Conservation (phyloP, 2,113 vertebrate genomes). For the Bolborhynchus lineola region DNA sequence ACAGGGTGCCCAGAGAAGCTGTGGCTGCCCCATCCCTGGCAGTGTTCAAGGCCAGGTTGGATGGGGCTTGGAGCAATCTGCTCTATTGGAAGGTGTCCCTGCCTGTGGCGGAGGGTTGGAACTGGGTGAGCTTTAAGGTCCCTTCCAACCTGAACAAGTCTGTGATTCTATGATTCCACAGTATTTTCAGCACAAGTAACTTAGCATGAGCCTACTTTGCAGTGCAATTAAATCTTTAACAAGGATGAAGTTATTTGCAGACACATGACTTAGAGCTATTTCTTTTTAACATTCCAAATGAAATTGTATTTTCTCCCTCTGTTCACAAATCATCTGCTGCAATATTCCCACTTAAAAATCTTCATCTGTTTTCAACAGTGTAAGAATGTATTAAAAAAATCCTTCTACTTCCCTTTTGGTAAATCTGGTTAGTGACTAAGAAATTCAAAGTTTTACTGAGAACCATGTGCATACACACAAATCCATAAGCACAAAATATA, state of each 20-base stretch:
- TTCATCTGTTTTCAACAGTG: neutral
- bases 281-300: neutral
- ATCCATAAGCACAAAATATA: neutral
- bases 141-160: neutral
- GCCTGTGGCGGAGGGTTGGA: neutral
- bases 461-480: neutral
- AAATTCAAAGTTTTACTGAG: neutral
- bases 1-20: neutral
- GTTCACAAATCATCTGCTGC: constrained; percentile 32
- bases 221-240: neutral
- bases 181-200: neutral
- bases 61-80: neutral
- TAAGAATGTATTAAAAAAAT: constrained; percentile 6
- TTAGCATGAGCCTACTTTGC: neutral
- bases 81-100: neutral
- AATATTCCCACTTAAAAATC: neutral
- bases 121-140: neutral
- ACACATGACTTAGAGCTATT: neutral
- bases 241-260: neutral
- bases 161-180: neutral
- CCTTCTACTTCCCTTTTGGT: neutral
- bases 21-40: neutral
- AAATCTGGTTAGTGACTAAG: neutral
- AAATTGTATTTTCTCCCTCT: constrained; percentile 1
- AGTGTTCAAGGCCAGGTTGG: neutral